Base-by-base conservation (phyloP, 2,888 invertebrate species). In the Alitta virens region DNA sequence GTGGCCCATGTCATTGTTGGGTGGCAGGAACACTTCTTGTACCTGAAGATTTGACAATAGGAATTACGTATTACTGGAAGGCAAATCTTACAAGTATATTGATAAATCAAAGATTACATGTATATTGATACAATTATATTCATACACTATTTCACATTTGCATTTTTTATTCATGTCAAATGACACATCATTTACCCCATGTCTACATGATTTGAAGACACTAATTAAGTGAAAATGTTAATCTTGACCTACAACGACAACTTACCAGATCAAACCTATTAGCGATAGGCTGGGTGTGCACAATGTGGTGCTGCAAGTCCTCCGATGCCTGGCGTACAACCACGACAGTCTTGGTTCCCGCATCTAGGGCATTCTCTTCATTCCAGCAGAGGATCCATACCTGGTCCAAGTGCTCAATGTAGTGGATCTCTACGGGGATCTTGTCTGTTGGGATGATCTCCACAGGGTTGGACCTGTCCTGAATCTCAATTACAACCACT, bases 361-460 rank as follows among this genome's bases (percentile, higher is more conserved):
- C 84, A 70, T 87, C 85, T 68, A 84, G 18, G 26, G 49, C 49
- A 5, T 12, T 24, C 26, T 25, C 56, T 7, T 74, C 71, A 52
- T 88, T 84, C 88, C 89, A 89, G 77, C 89, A 89, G 59, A 89
- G 79, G 21, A 90, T 85, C 90, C 90, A 90, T 1, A 90, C 87
- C 79, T 90, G 89, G 78, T 90, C 90, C 68, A 89, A 80, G 72
- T 88, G 87, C 16, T 87, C 85, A 1, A 90, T 87, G 78, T 90
- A 89, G 75, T 87, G 85, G 51, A 90, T 80, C 67, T 88, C 87
- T 24, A 89, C 88, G 0, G 90, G 90, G 73, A 85, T 87, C 75
- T 88, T 87, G 77, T 90, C 90, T 1, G 90, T 90, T 42, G 86
- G 84, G 46, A 90, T 87, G 21, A 80, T 79, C 78, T 80, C 77